Conservation (phyloP, 2,113 vertebrate genomes). For the Pelobates fuscus region DNA sequence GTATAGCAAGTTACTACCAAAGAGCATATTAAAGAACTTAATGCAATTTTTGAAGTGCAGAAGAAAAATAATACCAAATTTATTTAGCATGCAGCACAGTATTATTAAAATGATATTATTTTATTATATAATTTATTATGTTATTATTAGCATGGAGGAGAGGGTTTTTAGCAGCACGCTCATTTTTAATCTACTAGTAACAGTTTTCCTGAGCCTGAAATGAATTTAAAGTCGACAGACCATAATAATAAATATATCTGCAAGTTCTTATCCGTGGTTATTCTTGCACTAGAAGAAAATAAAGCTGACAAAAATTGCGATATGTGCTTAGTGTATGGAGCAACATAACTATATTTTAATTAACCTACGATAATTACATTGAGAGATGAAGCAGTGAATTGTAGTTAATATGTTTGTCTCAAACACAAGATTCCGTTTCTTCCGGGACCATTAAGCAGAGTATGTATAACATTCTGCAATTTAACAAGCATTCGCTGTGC, state of each 20-base stretch:
- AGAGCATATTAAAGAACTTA: slow-evolving; percentile 35
- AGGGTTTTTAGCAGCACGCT: slow-evolving; percentile 22
- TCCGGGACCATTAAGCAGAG: slow-evolving; percentile 28
- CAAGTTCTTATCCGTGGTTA: slow-evolving; percentile 13
- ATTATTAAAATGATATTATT: slow-evolving; percentile 38
- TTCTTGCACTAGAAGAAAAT: slow-evolving; percentile 24
- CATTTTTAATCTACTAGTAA: slow-evolving; percentile 47
- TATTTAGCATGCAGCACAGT: slow-evolving; percentile 35
- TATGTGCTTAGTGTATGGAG: slow-evolving; percentile 19
- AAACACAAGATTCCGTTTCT: neutral
- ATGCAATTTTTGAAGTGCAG: slow-evolving; percentile 24
- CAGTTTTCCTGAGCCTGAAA: slow-evolving; percentile 27
- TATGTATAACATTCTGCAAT: neutral
- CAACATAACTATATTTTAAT: slow-evolving; percentile 42
- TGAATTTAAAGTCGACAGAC: slow-evolving; percentile 34
- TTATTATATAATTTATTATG: slow-evolving; percentile 42
- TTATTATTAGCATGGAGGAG: slow-evolving; percentile 30
- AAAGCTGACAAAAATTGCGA: slow-evolving; percentile 40
- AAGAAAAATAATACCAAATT: slow-evolving; percentile 39
- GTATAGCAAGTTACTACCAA: slow-evolving; percentile 35
- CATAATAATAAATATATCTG: slow-evolving; percentile 43
- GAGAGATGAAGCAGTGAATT: slow-evolving; percentile 40
- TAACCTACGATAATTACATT: slow-evolving; percentile 35
- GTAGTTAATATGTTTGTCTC: slow-evolving; percentile 25
- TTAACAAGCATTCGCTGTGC: neutral